These are phyloP conservation scores for Leptestheria dahalacensis DNA, from an alignment of 1,140 invertebrate genomes.

Conservation along the genomic window DNA sequence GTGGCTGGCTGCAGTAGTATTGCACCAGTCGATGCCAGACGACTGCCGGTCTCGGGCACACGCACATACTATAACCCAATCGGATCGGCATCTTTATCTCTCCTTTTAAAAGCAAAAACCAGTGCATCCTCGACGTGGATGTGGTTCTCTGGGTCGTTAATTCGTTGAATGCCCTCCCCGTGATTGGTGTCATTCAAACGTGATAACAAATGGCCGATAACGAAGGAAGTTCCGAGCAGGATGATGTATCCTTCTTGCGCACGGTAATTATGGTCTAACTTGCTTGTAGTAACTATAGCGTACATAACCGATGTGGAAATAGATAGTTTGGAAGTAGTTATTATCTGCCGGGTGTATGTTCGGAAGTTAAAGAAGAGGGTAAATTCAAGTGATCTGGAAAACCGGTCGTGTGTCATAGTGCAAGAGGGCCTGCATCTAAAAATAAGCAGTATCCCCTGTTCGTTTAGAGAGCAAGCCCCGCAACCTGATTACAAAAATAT, in stretches of 20 bases:
- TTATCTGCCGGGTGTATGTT: background rate
- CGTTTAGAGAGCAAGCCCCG: background rate
- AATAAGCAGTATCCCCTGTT: background rate
- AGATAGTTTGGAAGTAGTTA: background rate
- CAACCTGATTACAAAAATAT: background rate
- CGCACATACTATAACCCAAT: too few relatives aligned
- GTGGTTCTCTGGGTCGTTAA: too few relatives aligned
- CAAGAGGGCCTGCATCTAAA: background rate
- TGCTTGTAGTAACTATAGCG: background rate
- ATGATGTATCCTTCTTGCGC: constrained; percentile 93
- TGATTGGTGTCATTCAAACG: background rate
- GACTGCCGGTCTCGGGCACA: background rate
- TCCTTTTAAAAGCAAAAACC: too few relatives aligned
- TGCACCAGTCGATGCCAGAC: background rate
- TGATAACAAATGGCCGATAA: constrained; percentile 57
- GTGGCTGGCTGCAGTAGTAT: background rate
- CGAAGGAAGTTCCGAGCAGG: constrained; percentile 85
- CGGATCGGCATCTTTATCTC: too few relatives aligned
- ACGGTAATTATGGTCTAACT: constrained; percentile 54
- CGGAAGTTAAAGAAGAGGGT: background rate
- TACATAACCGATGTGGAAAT: background rate
- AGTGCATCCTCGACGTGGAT: too few relatives aligned
- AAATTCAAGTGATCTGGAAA: background rate
- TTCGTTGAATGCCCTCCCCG: too few relatives aligned
- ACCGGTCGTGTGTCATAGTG: background rate